These are phyloP conservation scores for Drosophila rubida DNA, from an alignment of 2,888 invertebrate genomes.

Conservation along the genomic window DNA sequence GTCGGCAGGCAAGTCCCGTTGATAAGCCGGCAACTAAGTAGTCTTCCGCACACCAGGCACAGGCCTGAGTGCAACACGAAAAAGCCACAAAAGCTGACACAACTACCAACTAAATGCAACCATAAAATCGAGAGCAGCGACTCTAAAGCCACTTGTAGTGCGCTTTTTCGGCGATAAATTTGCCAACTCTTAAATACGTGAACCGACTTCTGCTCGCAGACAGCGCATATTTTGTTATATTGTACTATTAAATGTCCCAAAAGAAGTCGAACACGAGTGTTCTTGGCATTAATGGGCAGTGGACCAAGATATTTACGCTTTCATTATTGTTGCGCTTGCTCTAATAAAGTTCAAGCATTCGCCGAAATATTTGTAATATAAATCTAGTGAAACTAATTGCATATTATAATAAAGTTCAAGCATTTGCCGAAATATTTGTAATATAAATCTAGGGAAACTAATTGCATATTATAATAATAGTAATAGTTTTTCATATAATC, in stretches of 20 bases:
- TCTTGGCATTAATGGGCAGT: not conserved
- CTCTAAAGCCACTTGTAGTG: conserved; percentile 41
- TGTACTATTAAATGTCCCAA: not conserved
- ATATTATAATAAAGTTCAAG: too few relatives aligned
- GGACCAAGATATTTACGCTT: not conserved
- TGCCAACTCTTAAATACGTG: conserved; percentile 41
- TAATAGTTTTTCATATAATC: too few relatives aligned
- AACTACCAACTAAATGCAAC: conserved; percentile 41
- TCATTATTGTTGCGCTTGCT: too few relatives aligned
- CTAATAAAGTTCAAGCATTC: too few relatives aligned
- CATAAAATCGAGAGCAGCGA: conserved; percentile 35
- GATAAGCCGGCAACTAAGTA: conserved; percentile 61
- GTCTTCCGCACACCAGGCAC: conserved; percentile 1
- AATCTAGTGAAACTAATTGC: too few relatives aligned
- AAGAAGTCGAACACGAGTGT: not conserved
- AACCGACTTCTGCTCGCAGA: not conserved
- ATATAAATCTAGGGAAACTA: too few relatives aligned
- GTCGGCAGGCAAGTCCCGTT: conserved; percentile 35
- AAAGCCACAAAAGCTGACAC: conserved; percentile 49
- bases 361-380: too few relatives aligned
- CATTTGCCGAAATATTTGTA: too few relatives aligned
- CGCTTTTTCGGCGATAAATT: conserved; percentile 45
- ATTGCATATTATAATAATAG: too few relatives aligned
- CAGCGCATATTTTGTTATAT: conserved; percentile 4
- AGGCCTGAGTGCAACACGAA: conserved; percentile 19